Evolutionary conservation across 1,140 invertebrate species (phyloP).

Genomic region (Pseudachorutes palmiensis): DNA sequence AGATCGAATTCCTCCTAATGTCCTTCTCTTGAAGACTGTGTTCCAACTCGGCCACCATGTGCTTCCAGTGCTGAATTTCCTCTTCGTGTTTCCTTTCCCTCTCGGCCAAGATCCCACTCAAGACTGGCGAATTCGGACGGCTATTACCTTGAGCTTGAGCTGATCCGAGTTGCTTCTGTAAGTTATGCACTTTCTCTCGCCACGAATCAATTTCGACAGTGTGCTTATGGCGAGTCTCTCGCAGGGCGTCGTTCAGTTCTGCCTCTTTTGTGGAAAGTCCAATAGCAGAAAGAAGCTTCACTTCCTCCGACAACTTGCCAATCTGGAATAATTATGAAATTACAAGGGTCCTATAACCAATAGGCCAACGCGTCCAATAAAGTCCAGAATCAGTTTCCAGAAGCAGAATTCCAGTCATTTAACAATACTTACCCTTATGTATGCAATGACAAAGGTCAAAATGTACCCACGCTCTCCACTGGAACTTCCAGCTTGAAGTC

Average conservation of each 20-base stretch:
- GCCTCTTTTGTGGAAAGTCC: not conserved
- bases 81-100: not conserved
- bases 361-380: too few species aligned
- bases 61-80: not conserved
- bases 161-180: not conserved
- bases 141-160: too few species aligned
- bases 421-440: slow-evolving; percentile 65
- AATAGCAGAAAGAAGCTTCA: not conserved
- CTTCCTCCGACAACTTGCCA: not conserved
- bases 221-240: not conserved
- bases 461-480: slow-evolving; percentile 94
- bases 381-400: too few species aligned
- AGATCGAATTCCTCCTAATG: not conserved
- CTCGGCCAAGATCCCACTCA: too few species aligned
- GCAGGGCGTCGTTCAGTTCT: not conserved
- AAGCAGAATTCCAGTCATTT: too few species aligned
- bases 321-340: too few species aligned
- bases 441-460: slow-evolving; percentile 96
- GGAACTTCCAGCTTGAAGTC: slow-evolving; percentile 78
- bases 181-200: not conserved
- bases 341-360: too few species aligned
- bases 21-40: not conserved
- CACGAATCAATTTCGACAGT: not conserved
- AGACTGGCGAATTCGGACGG: too few species aligned
- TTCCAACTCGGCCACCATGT: not conserved